Conservation (phyloP, 2,797 vertebrate species). For the Anabas testudineus region DNA sequence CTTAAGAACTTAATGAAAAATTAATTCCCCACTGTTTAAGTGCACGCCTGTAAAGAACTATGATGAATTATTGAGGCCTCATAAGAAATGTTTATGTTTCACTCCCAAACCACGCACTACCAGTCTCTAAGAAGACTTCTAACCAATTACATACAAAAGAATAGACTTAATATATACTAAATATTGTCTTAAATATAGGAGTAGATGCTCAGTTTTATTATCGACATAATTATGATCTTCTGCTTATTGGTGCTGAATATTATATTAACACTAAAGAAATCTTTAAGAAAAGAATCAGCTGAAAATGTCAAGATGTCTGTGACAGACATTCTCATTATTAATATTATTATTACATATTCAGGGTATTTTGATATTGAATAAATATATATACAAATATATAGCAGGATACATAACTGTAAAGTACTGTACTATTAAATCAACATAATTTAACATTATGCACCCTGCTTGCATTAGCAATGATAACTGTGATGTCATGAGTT, state of each 20-base stretch:
- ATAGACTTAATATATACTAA: neutral
- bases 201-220: neutral
- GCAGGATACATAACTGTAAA: too few relatives aligned
- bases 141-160: neutral
- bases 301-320: too few relatives aligned
- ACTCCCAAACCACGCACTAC: constrained; percentile 33
- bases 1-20: constrained; percentile 58
- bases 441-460: too few relatives aligned
- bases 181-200: neutral
- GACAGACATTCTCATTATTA: too few relatives aligned
- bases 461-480: neutral
- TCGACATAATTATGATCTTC: neutral
- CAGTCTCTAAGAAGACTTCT: neutral
- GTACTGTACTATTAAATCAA: too few relatives aligned
- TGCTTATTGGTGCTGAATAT: neutral
- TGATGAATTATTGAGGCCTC: constrained; percentile 64
- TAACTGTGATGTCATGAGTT: neutral
- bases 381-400: too few relatives aligned
- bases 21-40: constrained; percentile 49
- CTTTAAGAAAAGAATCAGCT: too few relatives aligned
- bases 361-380: too few relatives aligned
- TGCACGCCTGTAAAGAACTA: constrained; percentile 49
- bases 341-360: too few relatives aligned
- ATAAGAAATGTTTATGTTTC: constrained; percentile 59
- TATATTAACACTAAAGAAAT: neutral